Evolutionary conservation across 1,140 invertebrate genomes (phyloP).

Genomic region (Drosophila arawakana): DNA sequence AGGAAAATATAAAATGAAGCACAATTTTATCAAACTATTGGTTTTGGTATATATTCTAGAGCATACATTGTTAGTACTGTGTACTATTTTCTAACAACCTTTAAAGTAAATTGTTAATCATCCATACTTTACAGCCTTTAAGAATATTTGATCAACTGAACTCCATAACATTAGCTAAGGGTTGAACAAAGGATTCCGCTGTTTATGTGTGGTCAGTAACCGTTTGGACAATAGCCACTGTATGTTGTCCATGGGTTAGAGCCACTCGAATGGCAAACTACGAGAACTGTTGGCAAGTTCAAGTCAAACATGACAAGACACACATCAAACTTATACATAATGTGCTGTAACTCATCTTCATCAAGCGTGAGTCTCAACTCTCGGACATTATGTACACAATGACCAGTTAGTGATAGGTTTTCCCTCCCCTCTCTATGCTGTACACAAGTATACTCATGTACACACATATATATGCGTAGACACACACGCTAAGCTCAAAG

Average conservation of each 20-base stretch:
- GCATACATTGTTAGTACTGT: no score
- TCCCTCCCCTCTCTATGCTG: not conserved
- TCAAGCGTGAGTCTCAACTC: slow-evolving; percentile 34
- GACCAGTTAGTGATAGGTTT: slow-evolving; percentile 51
- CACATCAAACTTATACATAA: slow-evolving; percentile 74
- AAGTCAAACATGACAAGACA: slow-evolving; percentile 74
- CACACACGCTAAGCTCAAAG: slow-evolving; percentile 40
- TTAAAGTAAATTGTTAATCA: not conserved
- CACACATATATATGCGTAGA: slow-evolving; percentile 30
- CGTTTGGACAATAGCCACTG: slow-evolving; percentile 14
- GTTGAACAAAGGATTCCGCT: slow-evolving; percentile 22
- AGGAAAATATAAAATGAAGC: no score
- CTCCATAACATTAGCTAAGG: not conserved
- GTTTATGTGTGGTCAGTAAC: slow-evolving; percentile 23
- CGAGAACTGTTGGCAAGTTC: slow-evolving; percentile 59
- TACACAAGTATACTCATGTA: slow-evolving; percentile 17
- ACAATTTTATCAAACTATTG: no score
- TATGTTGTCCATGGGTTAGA: not conserved
- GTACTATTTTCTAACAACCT: no score
- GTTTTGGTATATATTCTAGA: no score
- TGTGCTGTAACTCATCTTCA: slow-evolving; percentile 47
- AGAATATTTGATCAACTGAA: not conserved
- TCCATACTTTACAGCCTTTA: not conserved
- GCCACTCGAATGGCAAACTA: slow-evolving; percentile 33
- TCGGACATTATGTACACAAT: slow-evolving; percentile 59